Evolutionary conservation across 2,888 invertebrate genomes (phyloP).

Genomic region (Acanthacorydalis orientalis): DNA sequence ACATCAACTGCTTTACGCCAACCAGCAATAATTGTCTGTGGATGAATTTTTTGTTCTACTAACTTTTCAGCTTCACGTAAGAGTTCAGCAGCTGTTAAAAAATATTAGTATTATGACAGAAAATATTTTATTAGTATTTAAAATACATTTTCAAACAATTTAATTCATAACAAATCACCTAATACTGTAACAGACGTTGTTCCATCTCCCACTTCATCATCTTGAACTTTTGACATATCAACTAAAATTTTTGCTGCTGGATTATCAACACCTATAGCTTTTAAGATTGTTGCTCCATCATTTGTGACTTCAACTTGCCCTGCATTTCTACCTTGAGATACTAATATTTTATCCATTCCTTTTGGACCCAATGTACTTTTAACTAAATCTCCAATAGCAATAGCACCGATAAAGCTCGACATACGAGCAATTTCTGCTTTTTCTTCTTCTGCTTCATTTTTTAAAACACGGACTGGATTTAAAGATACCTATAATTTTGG

Average conservation of each 20-base stretch:
- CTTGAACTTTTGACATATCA: constrained; percentile 97
- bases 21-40: constrained; percentile 92
- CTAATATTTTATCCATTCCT: constrained; percentile 92
- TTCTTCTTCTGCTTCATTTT: constrained; percentile 94
- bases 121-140: constrained; percentile 1
- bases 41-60: constrained; percentile 87
- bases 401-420: constrained; percentile 96
- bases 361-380: constrained; percentile 98
- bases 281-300: constrained; percentile 97
- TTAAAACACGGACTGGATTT: constrained; percentile 87
- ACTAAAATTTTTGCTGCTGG: constrained; percentile 98
- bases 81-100: constrained; percentile 65
- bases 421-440: constrained; percentile 93
- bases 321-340: constrained; percentile 61
- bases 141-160: not conserved
- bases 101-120: not conserved
- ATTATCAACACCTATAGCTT: constrained; percentile 93
- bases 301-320: constrained; percentile 92
- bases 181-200: constrained; percentile 97
- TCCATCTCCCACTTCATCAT: constrained; percentile 99
- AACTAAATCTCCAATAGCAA: constrained; percentile 95
- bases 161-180: constrained; percentile 35
- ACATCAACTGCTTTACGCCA: constrained; percentile 81
- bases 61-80: constrained; percentile 90
- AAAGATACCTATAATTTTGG: constrained; percentile 49